Percentiles rank a stretch among this genome's conserved stretches.
Evolutionary conservation across 1,140 invertebrate genomes (phyloP).

Genomic region (Drosophila persimilis): DNA sequence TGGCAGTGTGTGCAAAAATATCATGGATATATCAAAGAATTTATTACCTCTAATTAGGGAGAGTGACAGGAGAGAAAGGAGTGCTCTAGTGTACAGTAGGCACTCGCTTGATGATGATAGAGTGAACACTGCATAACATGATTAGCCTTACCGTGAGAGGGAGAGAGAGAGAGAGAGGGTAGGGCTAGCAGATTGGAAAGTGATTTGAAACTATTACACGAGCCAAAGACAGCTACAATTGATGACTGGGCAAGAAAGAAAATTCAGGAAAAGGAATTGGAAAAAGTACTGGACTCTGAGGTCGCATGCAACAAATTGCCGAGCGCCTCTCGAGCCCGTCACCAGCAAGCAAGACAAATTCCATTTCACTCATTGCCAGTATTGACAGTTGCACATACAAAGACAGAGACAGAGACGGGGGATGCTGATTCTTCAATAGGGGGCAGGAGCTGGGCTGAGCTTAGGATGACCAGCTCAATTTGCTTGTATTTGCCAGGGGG

Average conservation of each 20-base stretch:
- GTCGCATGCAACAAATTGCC: constrained; percentile 62
- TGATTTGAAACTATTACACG: constrained; percentile 70
- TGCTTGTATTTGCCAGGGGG: constrained; percentile 46
- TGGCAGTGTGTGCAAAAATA: constrained; percentile 25
- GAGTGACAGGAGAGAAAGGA: background rate
- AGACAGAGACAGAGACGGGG: constrained; percentile 7
- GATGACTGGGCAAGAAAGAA: constrained; percentile 12
- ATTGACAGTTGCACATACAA: constrained; percentile 60
- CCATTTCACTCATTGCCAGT: constrained; percentile 75
- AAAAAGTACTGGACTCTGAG: constrained; percentile 8
- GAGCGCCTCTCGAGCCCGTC: constrained; percentile 55
- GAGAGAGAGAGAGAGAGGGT: background rate
- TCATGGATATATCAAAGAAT: constrained; percentile 14
- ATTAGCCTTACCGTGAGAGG: background rate
- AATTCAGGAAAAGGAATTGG: background rate
- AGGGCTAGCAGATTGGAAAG: constrained; percentile 34
- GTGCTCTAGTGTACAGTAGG: background rate
- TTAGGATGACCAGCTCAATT: constrained; percentile 36
- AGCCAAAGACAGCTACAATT: constrained; percentile 28
- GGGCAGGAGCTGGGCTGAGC: background rate
- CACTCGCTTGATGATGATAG: background rate
- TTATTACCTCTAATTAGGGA: constrained; percentile 31
- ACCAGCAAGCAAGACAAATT: constrained; percentile 75
- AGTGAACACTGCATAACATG: background rate
- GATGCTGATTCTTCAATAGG: constrained; percentile 1